A percentile compares a stretch with the other conserved stretches of the same genome.
phyloP scores from a whole-genome alignment of 2,888 invertebrate species.

The Hipparchia semele region DNA sequence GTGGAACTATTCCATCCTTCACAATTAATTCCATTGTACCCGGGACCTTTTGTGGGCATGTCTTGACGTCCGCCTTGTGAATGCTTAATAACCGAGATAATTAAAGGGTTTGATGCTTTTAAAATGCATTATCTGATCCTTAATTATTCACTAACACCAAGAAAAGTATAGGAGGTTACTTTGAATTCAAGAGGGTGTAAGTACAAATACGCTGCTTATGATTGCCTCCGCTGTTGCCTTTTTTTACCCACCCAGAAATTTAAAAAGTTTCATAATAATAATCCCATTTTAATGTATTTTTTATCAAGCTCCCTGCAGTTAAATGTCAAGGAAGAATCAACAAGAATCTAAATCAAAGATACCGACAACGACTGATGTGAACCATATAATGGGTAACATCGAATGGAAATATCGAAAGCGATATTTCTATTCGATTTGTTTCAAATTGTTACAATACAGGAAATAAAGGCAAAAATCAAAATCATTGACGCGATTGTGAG shows the following conservation, averaged over 20 bases:
- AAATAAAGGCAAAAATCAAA: constrained; percentile 9
- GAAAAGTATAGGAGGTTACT: no score
- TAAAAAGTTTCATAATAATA: no score
- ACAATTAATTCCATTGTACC: constrained; percentile 38
- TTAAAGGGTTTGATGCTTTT: constrained; percentile 14
- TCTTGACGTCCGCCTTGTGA: constrained; percentile 25
- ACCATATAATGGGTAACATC: no score
- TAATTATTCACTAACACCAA: no score
- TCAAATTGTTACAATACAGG: background rate
- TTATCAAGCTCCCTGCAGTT: background rate
- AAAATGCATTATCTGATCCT: background rate
- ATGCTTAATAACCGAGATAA: constrained; percentile 26
- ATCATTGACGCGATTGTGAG: constrained; percentile 15
- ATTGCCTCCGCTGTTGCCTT: background rate
- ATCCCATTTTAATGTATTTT: no score
- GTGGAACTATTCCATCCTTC: constrained; percentile 35
- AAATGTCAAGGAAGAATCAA: no score
- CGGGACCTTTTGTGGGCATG: constrained; percentile 27
- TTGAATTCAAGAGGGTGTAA: no score
- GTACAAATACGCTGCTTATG: background rate
- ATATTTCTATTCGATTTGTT: constrained; percentile 3
- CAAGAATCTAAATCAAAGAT: no score
- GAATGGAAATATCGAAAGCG: background rate
- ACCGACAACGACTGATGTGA: no score
- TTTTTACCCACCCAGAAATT: no score